A percentile compares a stretch with the other conserved stretches of the same genome.
phyloP scores from a whole-genome alignment of 2,797 vertebrate species.

The Gadopsis bispinosus region DNA sequence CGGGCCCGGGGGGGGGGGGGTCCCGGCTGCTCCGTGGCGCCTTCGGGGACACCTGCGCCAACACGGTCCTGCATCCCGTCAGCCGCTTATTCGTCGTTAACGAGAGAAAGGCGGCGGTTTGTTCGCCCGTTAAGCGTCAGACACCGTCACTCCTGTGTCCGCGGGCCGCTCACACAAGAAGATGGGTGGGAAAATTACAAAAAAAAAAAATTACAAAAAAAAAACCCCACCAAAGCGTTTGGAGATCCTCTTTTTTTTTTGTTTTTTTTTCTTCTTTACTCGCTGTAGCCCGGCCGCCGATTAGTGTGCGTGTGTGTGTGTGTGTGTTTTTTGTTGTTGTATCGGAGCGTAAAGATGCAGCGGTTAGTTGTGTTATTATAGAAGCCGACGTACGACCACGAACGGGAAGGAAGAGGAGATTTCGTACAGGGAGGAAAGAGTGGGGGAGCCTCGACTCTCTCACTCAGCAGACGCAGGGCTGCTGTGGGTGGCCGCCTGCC shows the following conservation, averaged over 20 bases:
- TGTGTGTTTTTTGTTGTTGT: conserved; percentile 44
- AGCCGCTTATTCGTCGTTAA: conserved; percentile 13
- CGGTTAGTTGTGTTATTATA: conserved; percentile 92
- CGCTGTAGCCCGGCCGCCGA: conserved; percentile 66
- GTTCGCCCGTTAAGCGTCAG: not conserved
- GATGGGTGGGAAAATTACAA: too few species aligned
- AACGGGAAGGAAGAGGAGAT: conserved; percentile 95
- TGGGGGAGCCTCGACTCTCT: conserved; percentile 86
- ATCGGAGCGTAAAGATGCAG: conserved; percentile 84
- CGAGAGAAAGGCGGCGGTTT: not conserved
- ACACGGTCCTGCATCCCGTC: conserved; percentile 41
- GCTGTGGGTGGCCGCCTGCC: conserved; percentile 81
- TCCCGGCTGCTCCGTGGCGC: conserved; percentile 68
- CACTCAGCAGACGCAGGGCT: conserved; percentile 76
- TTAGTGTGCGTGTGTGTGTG: conserved; percentile 47
- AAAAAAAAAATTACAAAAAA: not conserved
- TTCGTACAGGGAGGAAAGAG: conserved; percentile 93
- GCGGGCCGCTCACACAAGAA: too few species aligned
- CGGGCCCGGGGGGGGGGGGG: not conserved
- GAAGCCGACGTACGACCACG: conserved; percentile 91
- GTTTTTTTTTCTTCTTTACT: not conserved
- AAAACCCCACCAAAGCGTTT: conserved; percentile 33
- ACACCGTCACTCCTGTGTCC: too few species aligned
- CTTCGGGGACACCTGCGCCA: conserved; percentile 76
- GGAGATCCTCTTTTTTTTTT: conserved; percentile 37